Evolutionary conservation across 2,888 invertebrate genomes (phyloP).

Genomic region (Leptopilina drosophilae): DNA sequence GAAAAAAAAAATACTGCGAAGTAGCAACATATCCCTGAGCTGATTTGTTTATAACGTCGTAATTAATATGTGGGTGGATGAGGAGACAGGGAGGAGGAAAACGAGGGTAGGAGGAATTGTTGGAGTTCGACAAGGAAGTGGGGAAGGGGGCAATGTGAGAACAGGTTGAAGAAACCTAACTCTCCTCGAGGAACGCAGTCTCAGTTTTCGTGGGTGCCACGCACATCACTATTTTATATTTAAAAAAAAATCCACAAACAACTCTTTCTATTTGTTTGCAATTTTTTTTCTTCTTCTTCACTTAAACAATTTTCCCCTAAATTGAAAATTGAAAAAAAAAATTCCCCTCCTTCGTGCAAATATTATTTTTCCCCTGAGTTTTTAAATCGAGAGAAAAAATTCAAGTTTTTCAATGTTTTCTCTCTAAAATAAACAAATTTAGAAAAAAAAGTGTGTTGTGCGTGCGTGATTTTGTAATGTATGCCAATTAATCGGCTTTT

Average conservation of each 20-base stretch:
- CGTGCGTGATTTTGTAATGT: constrained; percentile 28
- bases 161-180: constrained; percentile 42
- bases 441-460: constrained; percentile 12
- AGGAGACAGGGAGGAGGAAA: constrained; percentile 17
- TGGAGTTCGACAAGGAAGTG: constrained; percentile 14
- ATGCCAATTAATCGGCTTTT: constrained; percentile 29
- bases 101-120: constrained; percentile 33
- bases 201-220: constrained; percentile 37
- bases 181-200: constrained; percentile 24
- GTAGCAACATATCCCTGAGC: constrained; percentile 37
- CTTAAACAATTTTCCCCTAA: too few relatives aligned
- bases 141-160: constrained; percentile 38
- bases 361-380: neutral
- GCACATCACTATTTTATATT: constrained; percentile 18
- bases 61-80: constrained; percentile 40
- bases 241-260: too few relatives aligned
- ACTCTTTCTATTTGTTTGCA: too few relatives aligned
- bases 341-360: too few relatives aligned
- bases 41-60: constrained; percentile 42
- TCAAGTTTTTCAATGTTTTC: neutral
- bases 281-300: too few relatives aligned
- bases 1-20: constrained; percentile 25
- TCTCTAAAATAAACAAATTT: too few relatives aligned
- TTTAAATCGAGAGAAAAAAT: neutral
- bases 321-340: too few relatives aligned